Evolutionary conservation across 2,888 invertebrate genomes (phyloP), one percentile per base, ranked within the genome.

Genomic region (Capitulum mitella): DNA sequence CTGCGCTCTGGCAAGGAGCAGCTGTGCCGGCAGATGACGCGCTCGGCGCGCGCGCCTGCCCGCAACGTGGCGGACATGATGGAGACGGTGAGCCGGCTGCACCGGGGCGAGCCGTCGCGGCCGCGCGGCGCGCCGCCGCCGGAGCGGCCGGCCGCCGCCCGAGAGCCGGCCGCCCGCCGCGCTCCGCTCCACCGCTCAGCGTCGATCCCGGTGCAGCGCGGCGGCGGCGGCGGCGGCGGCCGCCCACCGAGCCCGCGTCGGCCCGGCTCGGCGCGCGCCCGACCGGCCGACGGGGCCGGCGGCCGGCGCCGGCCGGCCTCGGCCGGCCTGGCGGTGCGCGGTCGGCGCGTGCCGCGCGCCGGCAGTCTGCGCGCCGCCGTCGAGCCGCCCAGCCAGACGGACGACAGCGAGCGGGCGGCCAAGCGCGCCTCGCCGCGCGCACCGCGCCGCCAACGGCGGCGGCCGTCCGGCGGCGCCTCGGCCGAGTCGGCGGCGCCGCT

Each of bases 71-170:
- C n/a, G 26, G 37, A 3, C 32, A 32, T 37, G 29, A 70, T 3
- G 37, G 8, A 37, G 37, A 32, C 29, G 58, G 70, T 70, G 37
- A 22, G 37, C 19, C 70, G 70, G 5, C 70, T 70, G 70, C 70
- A 70, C 70, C 70, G 16, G 34, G 70, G 70, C 37, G 70, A 37
- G 37, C 70, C 70, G 37, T 32, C 37, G 22, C 70, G 37, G 6
- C 70, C 70, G 37, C 70, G 70, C 70, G 70, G 70, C 61, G 32
- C 32, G 61, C 1, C 61, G 61, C 61, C 61, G 61, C 61, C n/a
- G 10, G 19, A 16, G 51, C 51, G 19, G 51, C 51, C 61, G 61
- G n/a, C 61, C 32, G 61, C n/a, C n/a, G n/a, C n/a, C n/a, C n/a
- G n/a, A n/a, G n/a, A n/a, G n/a, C n/a, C n/a, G n/a, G n/a, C n/a